A percentile compares a stretch with the other conserved stretches of the same genome.
These are phyloP conservation scores for Melanotaenia nigrans DNA, from an alignment of 2,797 vertebrate genomes.

Conservation along the genomic window DNA sequence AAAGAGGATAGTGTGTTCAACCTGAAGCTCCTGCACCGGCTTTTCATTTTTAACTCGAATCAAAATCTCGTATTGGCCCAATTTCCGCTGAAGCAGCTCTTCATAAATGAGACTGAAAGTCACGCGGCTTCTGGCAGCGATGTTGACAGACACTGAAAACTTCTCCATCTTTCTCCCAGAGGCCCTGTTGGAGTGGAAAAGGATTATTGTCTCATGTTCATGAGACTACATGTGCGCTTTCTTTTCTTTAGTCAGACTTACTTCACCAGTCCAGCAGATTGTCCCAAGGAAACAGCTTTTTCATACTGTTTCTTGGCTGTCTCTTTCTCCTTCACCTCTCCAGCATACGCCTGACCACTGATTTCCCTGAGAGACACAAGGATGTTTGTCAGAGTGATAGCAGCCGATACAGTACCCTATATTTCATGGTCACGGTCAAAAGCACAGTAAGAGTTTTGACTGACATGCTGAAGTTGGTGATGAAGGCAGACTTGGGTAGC, in stretches of 20 bases:
- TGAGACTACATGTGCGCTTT: neutral
- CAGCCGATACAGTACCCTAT: neutral
- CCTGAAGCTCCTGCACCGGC: constrained; percentile 90
- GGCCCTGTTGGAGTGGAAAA: constrained; percentile 70
- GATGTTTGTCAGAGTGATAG: neutral
- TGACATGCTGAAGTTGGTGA: constrained; percentile 94
- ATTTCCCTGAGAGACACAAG: constrained; percentile 81
- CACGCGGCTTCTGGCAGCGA: constrained; percentile 86
- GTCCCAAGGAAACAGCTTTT: constrained; percentile 86
- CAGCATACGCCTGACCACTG: constrained; percentile 83
- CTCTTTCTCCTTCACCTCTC: constrained; percentile 89
- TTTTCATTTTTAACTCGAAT: constrained; percentile 88
- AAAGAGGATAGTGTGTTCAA: constrained; percentile 33
- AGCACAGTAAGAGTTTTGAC: constrained; percentile 67
- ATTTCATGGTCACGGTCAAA: neutral
- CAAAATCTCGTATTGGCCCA: constrained; percentile 88
- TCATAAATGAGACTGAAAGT: constrained; percentile 90
- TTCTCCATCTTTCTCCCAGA: constrained; percentile 92
- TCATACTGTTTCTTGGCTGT: constrained; percentile 88
- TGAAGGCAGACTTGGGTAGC: constrained; percentile 93
- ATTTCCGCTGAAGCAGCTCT: constrained; percentile 88
- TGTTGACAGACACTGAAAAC: constrained; percentile 90
- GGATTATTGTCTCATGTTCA: neutral
- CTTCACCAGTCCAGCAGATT: constrained; percentile 90
- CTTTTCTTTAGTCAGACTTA: constrained; percentile 60